Evolutionary conservation across 2,113 vertebrate genomes (phyloP).

Genomic region (Gallinago media): DNA sequence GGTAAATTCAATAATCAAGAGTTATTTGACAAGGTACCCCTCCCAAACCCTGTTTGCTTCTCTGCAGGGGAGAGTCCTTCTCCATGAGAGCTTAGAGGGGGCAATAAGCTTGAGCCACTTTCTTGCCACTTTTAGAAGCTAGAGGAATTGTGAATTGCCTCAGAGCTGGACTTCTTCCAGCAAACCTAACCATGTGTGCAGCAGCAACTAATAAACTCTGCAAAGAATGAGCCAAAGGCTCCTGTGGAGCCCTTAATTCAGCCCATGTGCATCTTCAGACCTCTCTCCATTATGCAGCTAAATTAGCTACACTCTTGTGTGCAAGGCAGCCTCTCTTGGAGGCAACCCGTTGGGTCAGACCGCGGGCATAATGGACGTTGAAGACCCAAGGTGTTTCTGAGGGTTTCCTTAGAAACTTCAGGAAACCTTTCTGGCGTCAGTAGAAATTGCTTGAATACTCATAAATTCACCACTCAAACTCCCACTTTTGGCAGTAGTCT

Average conservation of each 20-base stretch:
- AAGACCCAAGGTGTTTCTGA: not conserved
- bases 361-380: accelerated
- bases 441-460: constrained; percentile 44
- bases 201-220: constrained; percentile 54
- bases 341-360: not conserved
- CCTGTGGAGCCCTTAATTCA: constrained; percentile 32
- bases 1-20: constrained; percentile 44
- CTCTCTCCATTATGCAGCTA: not conserved
- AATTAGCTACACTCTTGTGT: constrained; percentile 17
- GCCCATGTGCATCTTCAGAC: constrained; percentile 61
- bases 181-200: constrained; percentile 52
- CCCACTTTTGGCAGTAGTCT: not conserved
- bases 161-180: constrained; percentile 54
- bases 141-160: constrained; percentile 33
- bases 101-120: not conserved
- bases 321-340: not conserved
- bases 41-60: not conserved
- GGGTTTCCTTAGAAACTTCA: not conserved
- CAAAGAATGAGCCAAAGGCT: constrained; percentile 46
- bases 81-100: not conserved
- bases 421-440: constrained; percentile 23
- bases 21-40: not conserved
- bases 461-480: constrained; percentile 14
- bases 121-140: constrained; percentile 19
- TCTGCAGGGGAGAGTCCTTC: constrained; percentile 26